Percentiles rank a stretch among this genome's conserved stretches.
phyloP scores from a whole-genome alignment of 2,888 invertebrate species.

The Mechanitis messenoides region DNA sequence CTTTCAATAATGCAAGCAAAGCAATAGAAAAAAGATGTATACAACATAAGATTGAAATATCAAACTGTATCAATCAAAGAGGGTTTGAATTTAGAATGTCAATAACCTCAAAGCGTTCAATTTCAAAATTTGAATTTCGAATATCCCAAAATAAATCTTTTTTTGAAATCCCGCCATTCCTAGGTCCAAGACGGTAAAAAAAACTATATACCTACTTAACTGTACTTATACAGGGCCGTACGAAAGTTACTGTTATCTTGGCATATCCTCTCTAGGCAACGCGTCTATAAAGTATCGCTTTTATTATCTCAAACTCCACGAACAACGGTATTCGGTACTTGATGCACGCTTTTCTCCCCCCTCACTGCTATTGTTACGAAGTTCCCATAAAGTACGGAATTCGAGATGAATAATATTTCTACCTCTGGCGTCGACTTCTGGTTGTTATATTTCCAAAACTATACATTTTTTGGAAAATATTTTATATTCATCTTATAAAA shows the following conservation, averaged over 20 bases:
- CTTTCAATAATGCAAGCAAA: no score
- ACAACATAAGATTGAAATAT: no score
- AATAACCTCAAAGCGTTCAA: no score
- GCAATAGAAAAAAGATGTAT: no score
- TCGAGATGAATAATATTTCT: conserved; percentile 69
- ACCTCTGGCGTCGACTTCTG: conserved; percentile 62
- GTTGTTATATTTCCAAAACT: conserved; percentile 40
- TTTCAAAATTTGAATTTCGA: conserved; percentile 1
- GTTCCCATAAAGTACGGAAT: conserved; percentile 70
- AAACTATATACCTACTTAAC: conserved; percentile 48
- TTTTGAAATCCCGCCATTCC: conserved; percentile 23
- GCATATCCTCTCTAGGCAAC: conserved; percentile 77
- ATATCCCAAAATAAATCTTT: not conserved
- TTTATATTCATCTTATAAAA: conserved; percentile 39
- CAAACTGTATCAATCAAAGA: no score
- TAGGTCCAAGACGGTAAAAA: conserved; percentile 54
- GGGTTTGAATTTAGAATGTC: no score
- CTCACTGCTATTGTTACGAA: conserved; percentile 76
- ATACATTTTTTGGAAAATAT: conserved; percentile 9
- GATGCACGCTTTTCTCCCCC: conserved; percentile 63
- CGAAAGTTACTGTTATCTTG: conserved; percentile 78
- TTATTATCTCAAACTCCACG: conserved; percentile 31
- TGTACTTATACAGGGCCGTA: conserved; percentile 66
- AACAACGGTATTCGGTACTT: conserved; percentile 45
- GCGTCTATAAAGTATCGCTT: conserved; percentile 37